Base-by-base conservation (phyloP, 2,113 vertebrate species). In the Archilochus colubris region DNA sequence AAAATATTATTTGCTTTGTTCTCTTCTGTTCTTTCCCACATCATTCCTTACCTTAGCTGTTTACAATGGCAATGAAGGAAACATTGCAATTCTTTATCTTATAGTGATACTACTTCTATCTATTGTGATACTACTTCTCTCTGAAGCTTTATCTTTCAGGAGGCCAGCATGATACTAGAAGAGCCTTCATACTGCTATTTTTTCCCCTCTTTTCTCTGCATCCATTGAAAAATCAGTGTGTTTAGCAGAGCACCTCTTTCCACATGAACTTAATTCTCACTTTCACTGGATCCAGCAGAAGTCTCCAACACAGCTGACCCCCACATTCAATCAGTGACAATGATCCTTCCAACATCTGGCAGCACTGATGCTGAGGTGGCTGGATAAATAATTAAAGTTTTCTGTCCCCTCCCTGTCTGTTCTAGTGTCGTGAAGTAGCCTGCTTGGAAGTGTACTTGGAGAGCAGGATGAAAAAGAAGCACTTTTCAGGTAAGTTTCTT, bases 381-480 rank as follows among this genome's bases (percentile, higher is more conserved):
- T 59, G 66, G 19, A 25, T 63, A 40, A 76, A 9, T 72, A 50
- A 68, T 61, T 57, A 78, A 11, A 59, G 85, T 66, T 86, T 23
- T 87, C 54, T 83, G 38, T 75, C 44, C 74, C 17, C 10, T 12
- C 76, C 83, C 40, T 7, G 2, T 90, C 72, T 73, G 4, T 88
- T 67, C 5, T 25, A 98, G 97, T 91, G 93, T 58, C 97, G 97
- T 77, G 97, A 97, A 75, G 69, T 91, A 63, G 82, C 88, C 78
- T 91, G 93, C 50, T 83, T 98, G 72, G 95, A 98, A 84, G 69
- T 98, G 88, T 86, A 86, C 6, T 70, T 96, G 50, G 87, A 91
- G n/a, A 93, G 70, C 38, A 92, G 63, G 55, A 92, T 62, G 55
- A 91, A 95, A 81, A 96, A 86, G 46, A 86, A 92, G 5, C 23